These are phyloP conservation scores for Plemyria rubiginata DNA, from an alignment of 2,888 invertebrate genomes.

Conservation along the genomic window DNA sequence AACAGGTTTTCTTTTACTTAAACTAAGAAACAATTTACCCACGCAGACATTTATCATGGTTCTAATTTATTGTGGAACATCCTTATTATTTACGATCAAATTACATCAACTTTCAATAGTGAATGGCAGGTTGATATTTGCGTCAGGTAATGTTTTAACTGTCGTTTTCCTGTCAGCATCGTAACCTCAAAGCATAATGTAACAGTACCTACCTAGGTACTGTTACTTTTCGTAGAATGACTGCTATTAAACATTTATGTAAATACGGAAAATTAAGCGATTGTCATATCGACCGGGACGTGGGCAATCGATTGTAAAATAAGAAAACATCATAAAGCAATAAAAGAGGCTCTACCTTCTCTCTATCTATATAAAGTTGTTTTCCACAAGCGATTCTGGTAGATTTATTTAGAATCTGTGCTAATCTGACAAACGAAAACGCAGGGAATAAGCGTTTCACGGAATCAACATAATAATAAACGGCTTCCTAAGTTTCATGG, in stretches of 20 bases:
- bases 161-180: conserved; percentile 29
- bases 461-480: conserved; percentile 4
- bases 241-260: conserved; percentile 9
- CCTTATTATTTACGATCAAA: neutral
- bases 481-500: neutral
- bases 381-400: neutral
- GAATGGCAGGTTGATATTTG: conserved; percentile 6
- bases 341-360: neutral
- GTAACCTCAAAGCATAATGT: conserved; percentile 9
- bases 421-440: neutral
- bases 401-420: neutral
- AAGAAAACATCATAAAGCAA: conserved; percentile 5
- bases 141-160: conserved; percentile 9
- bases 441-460: neutral
- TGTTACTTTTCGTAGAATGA: conserved; percentile 20
- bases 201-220: no score
- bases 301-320: conserved; percentile 10
- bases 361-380: neutral
- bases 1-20: neutral
- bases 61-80: conserved; percentile 6
- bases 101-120: neutral
- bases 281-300: neutral
- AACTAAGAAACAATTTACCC: neutral
- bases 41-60: neutral
- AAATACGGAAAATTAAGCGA: conserved; percentile 32